Evolutionary conservation across 2,113 vertebrate species (phyloP).

Genomic region (Propithecus coquereli): DNA sequence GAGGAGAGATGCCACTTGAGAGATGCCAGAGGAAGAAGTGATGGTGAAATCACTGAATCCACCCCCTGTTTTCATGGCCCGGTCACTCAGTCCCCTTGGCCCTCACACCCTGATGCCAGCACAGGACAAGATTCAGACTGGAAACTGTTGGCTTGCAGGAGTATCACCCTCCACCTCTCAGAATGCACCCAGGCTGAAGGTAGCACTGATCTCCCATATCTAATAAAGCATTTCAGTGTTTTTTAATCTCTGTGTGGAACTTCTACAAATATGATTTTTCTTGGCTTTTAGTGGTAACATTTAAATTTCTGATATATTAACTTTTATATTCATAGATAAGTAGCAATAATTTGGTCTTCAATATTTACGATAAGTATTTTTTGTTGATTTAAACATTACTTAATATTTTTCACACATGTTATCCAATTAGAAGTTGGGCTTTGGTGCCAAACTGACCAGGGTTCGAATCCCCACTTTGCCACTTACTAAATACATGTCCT

Average conservation of each 20-base stretch:
- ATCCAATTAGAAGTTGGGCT: neutral
- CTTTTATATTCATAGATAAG: neutral
- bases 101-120: neutral
- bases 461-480: neutral
- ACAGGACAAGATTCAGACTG: neutral
- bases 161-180: neutral
- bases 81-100: neutral
- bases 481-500: neutral
- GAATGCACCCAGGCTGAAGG: neutral
- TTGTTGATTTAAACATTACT: slow-evolving; percentile 10
- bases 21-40: neutral
- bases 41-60: neutral
- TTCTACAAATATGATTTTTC: neutral
- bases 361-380: neutral
- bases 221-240: neutral
- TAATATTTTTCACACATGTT: neutral
- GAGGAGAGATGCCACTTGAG: neutral
- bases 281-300: neutral
- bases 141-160: neutral
- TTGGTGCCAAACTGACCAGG: neutral
- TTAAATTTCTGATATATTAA: neutral
- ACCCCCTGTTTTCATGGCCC: neutral
- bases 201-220: neutral
- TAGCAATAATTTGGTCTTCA: neutral
- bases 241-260: neutral